Conservation (phyloP, 1,140 invertebrate genomes). For the Drosophila ambigua region DNA sequence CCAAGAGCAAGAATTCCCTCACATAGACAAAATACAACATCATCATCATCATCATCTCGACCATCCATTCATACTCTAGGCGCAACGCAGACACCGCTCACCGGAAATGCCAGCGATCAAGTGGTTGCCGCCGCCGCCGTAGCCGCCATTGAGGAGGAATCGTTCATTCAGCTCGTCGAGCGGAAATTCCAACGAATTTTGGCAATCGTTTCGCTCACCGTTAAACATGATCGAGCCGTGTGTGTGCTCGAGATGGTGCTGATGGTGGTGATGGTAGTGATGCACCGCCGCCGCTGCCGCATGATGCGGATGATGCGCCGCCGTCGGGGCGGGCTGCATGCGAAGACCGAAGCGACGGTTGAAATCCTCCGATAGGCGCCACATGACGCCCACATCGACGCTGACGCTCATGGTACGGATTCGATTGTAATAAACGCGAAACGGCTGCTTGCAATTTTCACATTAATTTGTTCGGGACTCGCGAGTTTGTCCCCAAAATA, state of each 20-base stretch:
- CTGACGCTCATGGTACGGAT: constrained; percentile 74
- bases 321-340: constrained; percentile 73
- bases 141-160: constrained; percentile 25
- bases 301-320: constrained; percentile 64
- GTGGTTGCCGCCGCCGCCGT: constrained; percentile 12
- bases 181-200: constrained; percentile 53
- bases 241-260: constrained; percentile 62
- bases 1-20: constrained; percentile 6
- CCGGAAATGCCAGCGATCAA: constrained; percentile 46
- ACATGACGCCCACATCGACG: constrained; percentile 84
- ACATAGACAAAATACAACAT: too few species aligned
- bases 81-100: constrained; percentile 1
- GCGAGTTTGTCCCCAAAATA: not conserved
- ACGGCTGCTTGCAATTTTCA: not conserved
- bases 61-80: constrained; percentile 29
- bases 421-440: constrained; percentile 6
- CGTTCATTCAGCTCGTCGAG: constrained; percentile 22
- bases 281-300: constrained; percentile 58
- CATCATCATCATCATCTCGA: not conserved
- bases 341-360: constrained; percentile 80
- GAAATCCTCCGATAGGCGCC: constrained; percentile 83
- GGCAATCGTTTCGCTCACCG: constrained; percentile 70
- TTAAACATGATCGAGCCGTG: constrained; percentile 84
- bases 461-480: not conserved
- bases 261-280: constrained; percentile 69